These are phyloP conservation scores for Anas capensis DNA, from an alignment of 2,797 vertebrate genomes.

Conservation along the genomic window DNA sequence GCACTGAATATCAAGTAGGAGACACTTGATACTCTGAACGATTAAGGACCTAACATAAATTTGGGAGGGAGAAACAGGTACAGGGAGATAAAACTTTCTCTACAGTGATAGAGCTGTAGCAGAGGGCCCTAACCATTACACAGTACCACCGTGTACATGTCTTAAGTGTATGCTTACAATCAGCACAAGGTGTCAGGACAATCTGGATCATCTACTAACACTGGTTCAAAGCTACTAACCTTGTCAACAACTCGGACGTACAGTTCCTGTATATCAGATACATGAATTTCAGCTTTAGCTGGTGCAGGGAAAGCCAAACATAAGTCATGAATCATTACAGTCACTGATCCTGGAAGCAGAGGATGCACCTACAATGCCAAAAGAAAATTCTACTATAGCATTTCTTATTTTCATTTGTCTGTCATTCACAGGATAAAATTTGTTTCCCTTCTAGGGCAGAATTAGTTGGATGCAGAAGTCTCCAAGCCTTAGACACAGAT, in stretches of 20 bases:
- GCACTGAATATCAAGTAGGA: neutral
- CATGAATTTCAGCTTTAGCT: conserved; percentile 84
- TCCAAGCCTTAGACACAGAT: neutral
- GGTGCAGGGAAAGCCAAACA: conserved; percentile 85
- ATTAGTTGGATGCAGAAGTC: neutral
- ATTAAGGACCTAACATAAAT: neutral
- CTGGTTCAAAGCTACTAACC: conserved; percentile 80
- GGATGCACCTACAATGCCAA: conserved; percentile 85
- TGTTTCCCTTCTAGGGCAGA: neutral
- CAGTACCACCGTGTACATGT: fast-evolving
- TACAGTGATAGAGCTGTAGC: neutral
- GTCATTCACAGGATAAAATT: neutral
- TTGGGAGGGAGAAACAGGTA: neutral
- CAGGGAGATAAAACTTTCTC: neutral
- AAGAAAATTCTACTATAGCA: neutral
- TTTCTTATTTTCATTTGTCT: neutral
- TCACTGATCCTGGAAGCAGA: conserved; percentile 81
- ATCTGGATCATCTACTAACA: neutral
- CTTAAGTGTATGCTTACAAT: neutral
- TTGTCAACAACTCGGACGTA: conserved; percentile 95
- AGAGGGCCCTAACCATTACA: neutral
- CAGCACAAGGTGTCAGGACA: neutral
- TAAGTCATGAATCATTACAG: conserved; percentile 91
- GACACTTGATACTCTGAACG: neutral
- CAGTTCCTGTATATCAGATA: conserved; percentile 93